Evolutionary conservation across 1,140 invertebrate species (phyloP).

Genomic region (Tetraneura akinire): DNA sequence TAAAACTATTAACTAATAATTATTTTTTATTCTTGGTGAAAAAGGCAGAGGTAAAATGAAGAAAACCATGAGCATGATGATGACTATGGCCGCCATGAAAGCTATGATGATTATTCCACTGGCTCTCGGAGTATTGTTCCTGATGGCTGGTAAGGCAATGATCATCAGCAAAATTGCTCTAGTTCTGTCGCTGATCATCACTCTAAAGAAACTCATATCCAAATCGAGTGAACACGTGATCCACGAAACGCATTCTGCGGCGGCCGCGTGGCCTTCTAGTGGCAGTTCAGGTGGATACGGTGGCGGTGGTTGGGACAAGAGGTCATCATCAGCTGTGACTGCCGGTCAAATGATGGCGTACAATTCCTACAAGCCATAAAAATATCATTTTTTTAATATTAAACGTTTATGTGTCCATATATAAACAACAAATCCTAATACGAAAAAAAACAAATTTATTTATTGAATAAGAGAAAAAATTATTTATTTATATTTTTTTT

Average conservation of each 20-base stretch:
- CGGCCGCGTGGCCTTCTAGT: constrained; percentile 55
- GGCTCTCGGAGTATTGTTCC: constrained; percentile 72
- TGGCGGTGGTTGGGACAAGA: constrained; percentile 64
- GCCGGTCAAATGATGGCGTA: constrained; percentile 72
- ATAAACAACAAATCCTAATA: no score
- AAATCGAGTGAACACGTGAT: constrained; percentile 55
- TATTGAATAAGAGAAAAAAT: no score
- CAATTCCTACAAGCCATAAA: constrained; percentile 66
- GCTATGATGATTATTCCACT: constrained; percentile 72
- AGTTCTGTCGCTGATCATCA: constrained; percentile 74
- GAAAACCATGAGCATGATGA: constrained; percentile 64
- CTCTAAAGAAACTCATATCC: constrained; percentile 73
- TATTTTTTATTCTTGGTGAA: no score
- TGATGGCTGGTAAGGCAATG: constrained; percentile 74
- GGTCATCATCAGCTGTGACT: constrained; percentile 57
- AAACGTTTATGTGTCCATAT: no score
- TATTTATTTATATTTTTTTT: no score
- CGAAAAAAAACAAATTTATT: no score
- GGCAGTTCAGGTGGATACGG: constrained; percentile 56
- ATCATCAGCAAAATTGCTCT: constrained; percentile 76
- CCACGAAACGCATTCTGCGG: constrained; percentile 59
- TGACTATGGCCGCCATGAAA: constrained; percentile 67
- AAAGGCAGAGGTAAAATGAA: constrained; percentile 60
- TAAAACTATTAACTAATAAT: no score
- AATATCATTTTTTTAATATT: no score